Evolutionary conservation across 1,140 invertebrate species (phyloP), one percentile per base, ranked within the genome.

Genomic region (Acromyrmex echinatior): DNA sequence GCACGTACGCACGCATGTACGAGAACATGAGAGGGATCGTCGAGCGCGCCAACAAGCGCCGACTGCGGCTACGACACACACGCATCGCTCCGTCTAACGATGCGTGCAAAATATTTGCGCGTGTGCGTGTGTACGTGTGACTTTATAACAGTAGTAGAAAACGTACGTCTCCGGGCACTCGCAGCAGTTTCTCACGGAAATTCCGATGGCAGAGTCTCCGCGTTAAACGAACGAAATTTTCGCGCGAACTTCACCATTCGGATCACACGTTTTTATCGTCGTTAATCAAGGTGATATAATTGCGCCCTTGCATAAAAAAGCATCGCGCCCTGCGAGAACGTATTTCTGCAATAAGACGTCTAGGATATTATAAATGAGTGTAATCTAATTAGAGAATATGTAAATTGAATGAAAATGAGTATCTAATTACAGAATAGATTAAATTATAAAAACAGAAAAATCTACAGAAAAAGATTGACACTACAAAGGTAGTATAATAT

Each of bases 81-180:
- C 82, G 87, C 85, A 53, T 73, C 82, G 39, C 66, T 71, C 9
- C 68, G 66, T 53, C 60, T 86, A 85, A 89, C 88, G 73, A 89
- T 56, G 88, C 25, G 74, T 68, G 53, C 82, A 53, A 80, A 89
- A 74, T 76, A 56, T 53, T 35, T 66, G 66, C 51, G 6, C 18
- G 35, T 16, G 21, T 45, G 31, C 25, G 9, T 6, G n/a, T 10
- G 56, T 21, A 18, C 5, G 25, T 7, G 28, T 28, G 2, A 21
- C 21, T 21, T 3, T 4, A 6, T n/a, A 21, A 35, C 49, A 51
- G 56, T 31, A 16, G 35, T 21, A 58, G 53, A 62, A 56, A 73
- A 49, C 49, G 39, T 45, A n/a, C 25, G 53, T 62, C 35, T 49
- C 35, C 16, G 53, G 1, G 35, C 14, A 68, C 21, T 53, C 68